Base-by-base conservation (phyloP, 2,113 vertebrate genomes). In the Muntiacus reevesi region DNA sequence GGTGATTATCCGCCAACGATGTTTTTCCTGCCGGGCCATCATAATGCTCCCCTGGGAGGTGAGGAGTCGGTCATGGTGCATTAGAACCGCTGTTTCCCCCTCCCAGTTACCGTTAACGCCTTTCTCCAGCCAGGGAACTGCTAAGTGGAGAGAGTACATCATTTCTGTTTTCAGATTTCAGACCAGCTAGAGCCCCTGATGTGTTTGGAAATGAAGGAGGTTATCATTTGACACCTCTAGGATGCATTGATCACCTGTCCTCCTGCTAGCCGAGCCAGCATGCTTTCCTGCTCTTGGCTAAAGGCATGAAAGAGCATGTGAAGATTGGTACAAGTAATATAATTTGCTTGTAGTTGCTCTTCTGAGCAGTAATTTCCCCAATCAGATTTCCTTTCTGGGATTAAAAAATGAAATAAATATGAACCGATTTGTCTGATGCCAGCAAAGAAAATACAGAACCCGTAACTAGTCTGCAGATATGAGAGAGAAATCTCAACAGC, bases 361-460 rank as follows among this genome's bases (percentile, higher is more conserved):
- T 92, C 71, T 11, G 64, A 83, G 59, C 3, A 27, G 82, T 17
- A 11, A 43, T 79, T 97, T 82, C 52, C 60, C 47, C 95, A 59
- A 57, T 86, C 89, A 85, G 90, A 74, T 93, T 86, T 94, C 1
- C 97, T 98, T 98, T 92, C 67, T 64, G 84, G 60, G 45, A 74
- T 93, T 93, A 71, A 96, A 96, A 96, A 96, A 89, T 47, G 55
- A 96, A 95, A 95, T 45, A 82, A 90, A 88, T 93, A 97, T 45
- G 30, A 74, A 16, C 36, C 23, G 85, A 27, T 95, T 94, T 45
- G 27, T 83, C 11, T 94, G 97, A 96, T 54, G 94, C 74, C n/a
- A 17, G n/a, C 23, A 88, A 96, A 97, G 87, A 87, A 94, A 54
- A 78, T 86, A 85, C 57, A 95, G 92, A 90, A 19, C 45, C 25